Percentiles rank a stretch among this genome's conserved stretches.
Evolutionary conservation across 2,797 vertebrate genomes (phyloP).

Genomic region (Pogonophryne albipinna): DNA sequence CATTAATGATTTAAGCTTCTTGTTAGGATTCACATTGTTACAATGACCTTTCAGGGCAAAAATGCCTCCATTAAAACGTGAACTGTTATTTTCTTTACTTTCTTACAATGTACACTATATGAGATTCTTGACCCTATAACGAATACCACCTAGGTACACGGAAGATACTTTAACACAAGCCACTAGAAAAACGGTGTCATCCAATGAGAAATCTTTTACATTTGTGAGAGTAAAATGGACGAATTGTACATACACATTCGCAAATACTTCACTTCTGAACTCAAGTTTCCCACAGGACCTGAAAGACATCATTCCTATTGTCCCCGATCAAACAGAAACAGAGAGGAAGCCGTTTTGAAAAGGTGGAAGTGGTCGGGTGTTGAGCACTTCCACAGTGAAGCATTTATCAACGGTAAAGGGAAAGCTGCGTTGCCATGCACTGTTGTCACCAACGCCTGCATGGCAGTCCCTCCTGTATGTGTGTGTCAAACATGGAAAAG

Average conservation of each 20-base stretch:
- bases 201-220: slow-evolving; percentile 2
- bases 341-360: slow-evolving; percentile 74
- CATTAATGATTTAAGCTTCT: slow-evolving; percentile 12
- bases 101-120: slow-evolving; percentile 2
- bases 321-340: slow-evolving; percentile 58
- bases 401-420: slow-evolving; percentile 48
- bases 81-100: slow-evolving; percentile 12
- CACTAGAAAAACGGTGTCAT: background rate
- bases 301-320: slow-evolving; percentile 61
- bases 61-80: slow-evolving; percentile 7
- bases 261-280: slow-evolving; percentile 41
- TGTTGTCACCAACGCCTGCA: slow-evolving; percentile 21
- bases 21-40: slow-evolving; percentile 35
- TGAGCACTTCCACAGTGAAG: slow-evolving; percentile 40
- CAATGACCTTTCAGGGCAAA: slow-evolving; percentile 19
- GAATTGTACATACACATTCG: background rate
- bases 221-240: background rate
- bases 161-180: background rate
- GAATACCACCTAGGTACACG: background rate
- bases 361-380: slow-evolving; percentile 67
- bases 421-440: slow-evolving; percentile 42
- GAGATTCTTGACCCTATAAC: background rate
- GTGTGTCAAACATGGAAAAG: slow-evolving; percentile 29
- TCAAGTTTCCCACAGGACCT: slow-evolving; percentile 48
- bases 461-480: slow-evolving; percentile 8